A percentile compares a stretch with the other conserved stretches of the same genome.
Conservation (phyloP, 2,888 invertebrate genomes). For the Amblyteles armatorius region DNA sequence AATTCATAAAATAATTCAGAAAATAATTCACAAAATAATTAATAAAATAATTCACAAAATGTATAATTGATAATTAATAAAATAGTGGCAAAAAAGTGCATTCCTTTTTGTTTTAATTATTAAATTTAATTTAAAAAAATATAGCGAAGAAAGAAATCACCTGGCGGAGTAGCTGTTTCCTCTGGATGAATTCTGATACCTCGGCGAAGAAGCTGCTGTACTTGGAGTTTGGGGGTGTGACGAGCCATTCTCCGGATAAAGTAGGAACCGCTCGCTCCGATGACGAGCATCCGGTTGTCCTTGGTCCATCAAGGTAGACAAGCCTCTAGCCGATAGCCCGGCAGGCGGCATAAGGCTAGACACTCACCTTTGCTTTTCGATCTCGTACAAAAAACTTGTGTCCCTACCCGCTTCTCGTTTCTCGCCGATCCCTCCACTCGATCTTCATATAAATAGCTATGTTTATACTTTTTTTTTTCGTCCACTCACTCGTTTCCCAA, state of each 20-base stretch:
- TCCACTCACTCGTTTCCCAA: constrained; percentile 43
- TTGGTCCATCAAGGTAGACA: constrained; percentile 84
- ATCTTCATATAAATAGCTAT: constrained; percentile 38
- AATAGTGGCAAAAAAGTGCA: background rate
- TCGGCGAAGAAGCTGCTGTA: constrained; percentile 80
- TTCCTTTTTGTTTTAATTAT: background rate
- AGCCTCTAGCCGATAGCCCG: constrained; percentile 84
- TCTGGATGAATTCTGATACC: constrained; percentile 79
- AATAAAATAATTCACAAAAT: background rate
- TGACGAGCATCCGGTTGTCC: constrained; percentile 84
- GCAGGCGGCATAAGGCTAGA: constrained; percentile 84
- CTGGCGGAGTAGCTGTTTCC: constrained; percentile 79
- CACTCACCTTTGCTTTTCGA: constrained; percentile 68
- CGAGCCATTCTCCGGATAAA: constrained; percentile 83
- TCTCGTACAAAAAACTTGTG: constrained; percentile 35
- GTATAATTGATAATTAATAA: background rate
- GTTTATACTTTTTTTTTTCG: background rate
- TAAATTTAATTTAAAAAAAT: background rate
- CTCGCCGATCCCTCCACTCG: background rate
- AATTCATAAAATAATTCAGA: background rate
- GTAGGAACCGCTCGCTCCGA: constrained; percentile 83
- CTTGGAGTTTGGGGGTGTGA: constrained; percentile 78
- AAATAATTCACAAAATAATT: background rate
- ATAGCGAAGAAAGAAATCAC: constrained; percentile 62
- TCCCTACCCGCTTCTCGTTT: background rate